These are phyloP conservation scores for Myotis brandtii DNA, from an alignment of 2,113 vertebrate species.

Conservation along the genomic window DNA sequence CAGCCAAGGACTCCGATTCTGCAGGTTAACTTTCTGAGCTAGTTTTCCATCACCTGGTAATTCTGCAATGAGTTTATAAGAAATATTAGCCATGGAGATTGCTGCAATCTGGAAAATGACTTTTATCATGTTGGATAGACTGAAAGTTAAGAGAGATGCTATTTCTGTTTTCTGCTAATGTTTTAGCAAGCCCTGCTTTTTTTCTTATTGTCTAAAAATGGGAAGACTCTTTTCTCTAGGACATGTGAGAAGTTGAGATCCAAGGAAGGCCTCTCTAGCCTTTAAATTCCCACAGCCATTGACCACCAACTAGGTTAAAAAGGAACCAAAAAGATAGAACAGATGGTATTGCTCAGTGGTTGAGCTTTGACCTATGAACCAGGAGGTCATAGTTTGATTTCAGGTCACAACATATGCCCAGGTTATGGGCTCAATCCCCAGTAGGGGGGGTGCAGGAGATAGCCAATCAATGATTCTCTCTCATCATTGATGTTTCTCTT, in stretches of 20 bases:
- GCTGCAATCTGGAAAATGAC: background rate
- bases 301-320: background rate
- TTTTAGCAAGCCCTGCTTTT: background rate
- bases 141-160: background rate
- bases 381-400: too few relatives aligned
- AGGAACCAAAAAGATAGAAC: too few relatives aligned
- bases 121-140: background rate
- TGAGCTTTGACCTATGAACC: too few relatives aligned
- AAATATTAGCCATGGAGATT: background rate
- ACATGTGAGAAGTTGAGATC: background rate
- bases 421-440: too few relatives aligned
- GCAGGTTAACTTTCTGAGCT: background rate
- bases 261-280: accelerated
- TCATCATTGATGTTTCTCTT: too few relatives aligned
- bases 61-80: background rate
- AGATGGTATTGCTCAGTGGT: too few relatives aligned
- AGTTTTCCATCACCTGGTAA: background rate
- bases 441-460: too few relatives aligned
- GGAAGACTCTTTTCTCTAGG: background rate
- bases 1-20: background rate
- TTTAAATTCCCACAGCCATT: background rate
- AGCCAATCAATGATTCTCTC: too few relatives aligned
- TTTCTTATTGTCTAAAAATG: background rate
- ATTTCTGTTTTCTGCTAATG: background rate
- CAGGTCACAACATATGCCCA: too few relatives aligned